Evolutionary conservation across 2,113 vertebrate species (phyloP).

Genomic region (Miniopterus natalensis): DNA sequence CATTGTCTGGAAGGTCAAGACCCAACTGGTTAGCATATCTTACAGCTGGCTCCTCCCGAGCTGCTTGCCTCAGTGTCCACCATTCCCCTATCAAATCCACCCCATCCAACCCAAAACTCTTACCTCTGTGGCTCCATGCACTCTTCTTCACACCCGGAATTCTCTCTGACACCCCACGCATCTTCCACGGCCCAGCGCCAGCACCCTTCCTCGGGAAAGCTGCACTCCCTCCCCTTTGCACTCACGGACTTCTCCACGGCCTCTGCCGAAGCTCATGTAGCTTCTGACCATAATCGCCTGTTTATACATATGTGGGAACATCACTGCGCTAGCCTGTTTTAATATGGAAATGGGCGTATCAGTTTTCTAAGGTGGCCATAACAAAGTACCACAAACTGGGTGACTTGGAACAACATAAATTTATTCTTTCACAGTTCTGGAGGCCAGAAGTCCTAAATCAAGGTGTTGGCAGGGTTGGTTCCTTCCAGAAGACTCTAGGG

Average conservation of each 20-base stretch:
- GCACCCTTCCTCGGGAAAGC: not conserved
- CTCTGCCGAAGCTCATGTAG: not conserved
- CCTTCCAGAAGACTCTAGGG: too few species aligned
- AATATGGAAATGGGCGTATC: not conserved
- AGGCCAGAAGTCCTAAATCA: too few species aligned
- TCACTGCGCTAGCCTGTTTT: not conserved
- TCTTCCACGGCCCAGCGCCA: not conserved
- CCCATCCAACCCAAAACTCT: not conserved
- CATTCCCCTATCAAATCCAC: not conserved
- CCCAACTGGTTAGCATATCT: not conserved
- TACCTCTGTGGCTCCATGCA: not conserved
- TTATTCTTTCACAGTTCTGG: too few species aligned
- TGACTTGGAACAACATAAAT: too few species aligned
- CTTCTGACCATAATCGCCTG: not conserved
- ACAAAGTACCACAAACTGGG: too few species aligned
- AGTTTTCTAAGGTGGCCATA: too few species aligned
- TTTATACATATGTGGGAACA: not conserved
- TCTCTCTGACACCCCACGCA: not conserved
- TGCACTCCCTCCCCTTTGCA: not conserved
- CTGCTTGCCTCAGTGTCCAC: not conserved
- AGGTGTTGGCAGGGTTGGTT: too few species aligned
- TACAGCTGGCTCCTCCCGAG: not conserved
- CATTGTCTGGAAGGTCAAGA: not conserved
- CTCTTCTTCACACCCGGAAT: not conserved
- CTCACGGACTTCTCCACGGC: not conserved